A percentile compares a stretch with the other conserved stretches of the same genome.
Evolutionary conservation across 1,140 invertebrate genomes (phyloP).

Genomic region (Dendroctonus valens): DNA sequence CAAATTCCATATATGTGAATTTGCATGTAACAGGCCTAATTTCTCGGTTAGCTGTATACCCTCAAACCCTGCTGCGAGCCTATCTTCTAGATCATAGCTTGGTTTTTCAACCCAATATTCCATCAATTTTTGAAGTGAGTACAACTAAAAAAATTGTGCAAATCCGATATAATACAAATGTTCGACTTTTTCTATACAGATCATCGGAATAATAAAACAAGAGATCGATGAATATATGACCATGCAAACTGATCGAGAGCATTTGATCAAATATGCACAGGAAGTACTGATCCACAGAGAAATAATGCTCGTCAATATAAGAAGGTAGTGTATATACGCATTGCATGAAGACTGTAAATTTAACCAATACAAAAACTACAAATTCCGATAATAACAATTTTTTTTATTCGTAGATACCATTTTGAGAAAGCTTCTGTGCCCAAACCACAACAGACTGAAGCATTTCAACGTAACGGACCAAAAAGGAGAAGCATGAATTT

Average conservation of each 20-base stretch:
- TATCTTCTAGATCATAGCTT: constrained; percentile 85
- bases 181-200: constrained; percentile 35
- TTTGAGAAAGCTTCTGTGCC: constrained; percentile 37
- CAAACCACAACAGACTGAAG: constrained; percentile 46
- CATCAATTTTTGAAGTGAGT: constrained; percentile 83
- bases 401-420: constrained; percentile 45
- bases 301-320: constrained; percentile 67
- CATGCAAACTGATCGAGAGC: constrained; percentile 66
- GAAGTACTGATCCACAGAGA: constrained; percentile 75
- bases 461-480: constrained; percentile 59
- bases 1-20: constrained; percentile 84
- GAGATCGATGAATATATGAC: constrained; percentile 78
- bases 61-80: constrained; percentile 82
- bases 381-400: not conserved
- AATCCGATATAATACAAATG: constrained; percentile 1
- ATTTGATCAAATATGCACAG: constrained; percentile 71
- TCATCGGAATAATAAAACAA: constrained; percentile 65
- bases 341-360: too few relatives aligned
- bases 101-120: constrained; percentile 84
- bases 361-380: too few relatives aligned
- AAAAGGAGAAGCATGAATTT: constrained; percentile 72
- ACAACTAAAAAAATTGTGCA: not conserved
- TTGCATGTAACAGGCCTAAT: constrained; percentile 86
- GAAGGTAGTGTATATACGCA: constrained; percentile 49
- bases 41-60: constrained; percentile 81